Conservation (phyloP, 2,888 invertebrate genomes). For the Mechanitis messenoides region DNA sequence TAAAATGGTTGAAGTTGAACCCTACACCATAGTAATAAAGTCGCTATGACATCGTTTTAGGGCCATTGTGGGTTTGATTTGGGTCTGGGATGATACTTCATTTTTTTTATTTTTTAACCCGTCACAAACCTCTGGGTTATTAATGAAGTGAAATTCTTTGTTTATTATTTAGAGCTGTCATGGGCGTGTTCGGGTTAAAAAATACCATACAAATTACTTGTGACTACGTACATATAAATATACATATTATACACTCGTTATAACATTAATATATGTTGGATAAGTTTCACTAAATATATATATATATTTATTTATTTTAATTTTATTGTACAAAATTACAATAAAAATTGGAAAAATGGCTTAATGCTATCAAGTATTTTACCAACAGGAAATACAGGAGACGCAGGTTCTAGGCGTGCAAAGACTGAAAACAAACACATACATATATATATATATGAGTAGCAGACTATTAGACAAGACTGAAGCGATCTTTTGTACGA, state of each 20-base stretch:
- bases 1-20: slow-evolving; percentile 30
- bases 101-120: slow-evolving; percentile 52
- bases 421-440: no score
- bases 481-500: no score
- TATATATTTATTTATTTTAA: no score
- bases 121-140: slow-evolving; percentile 49
- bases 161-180: slow-evolving; percentile 25
- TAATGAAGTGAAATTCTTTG: slow-evolving; percentile 46
- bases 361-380: no score
- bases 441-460: no score
- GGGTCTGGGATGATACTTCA: slow-evolving; percentile 57
- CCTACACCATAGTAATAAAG: slow-evolving; percentile 47
- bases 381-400: no score
- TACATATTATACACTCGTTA: not conserved
- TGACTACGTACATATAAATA: not conserved
- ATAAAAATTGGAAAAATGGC: no score
- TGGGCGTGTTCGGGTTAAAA: slow-evolving; percentile 17
- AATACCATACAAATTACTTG: slow-evolving; percentile 9
- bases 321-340: no score
- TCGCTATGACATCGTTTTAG: slow-evolving; percentile 41
- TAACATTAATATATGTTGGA: no score
- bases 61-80: slow-evolving; percentile 57
- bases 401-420: no score
- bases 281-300: no score
- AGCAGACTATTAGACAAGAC: no score